Evolutionary conservation across 2,113 vertebrate genomes (phyloP).

Genomic region (Ahaetulla prasina): DNA sequence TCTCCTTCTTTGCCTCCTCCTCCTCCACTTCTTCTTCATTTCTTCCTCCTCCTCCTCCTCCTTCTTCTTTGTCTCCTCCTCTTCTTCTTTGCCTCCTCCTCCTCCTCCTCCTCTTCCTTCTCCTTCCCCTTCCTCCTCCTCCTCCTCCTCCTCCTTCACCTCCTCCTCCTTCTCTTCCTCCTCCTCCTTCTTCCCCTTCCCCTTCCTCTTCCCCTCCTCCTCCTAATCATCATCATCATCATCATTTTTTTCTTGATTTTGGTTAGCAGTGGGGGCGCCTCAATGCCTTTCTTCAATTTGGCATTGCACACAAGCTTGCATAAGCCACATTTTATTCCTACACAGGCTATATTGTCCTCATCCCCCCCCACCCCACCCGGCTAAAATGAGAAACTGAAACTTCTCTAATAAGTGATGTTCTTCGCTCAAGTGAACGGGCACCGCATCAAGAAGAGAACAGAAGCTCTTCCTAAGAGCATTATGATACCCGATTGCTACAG

Average conservation of each 20-base stretch:
- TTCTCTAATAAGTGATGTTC: neutral
- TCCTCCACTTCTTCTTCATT: rapidly evolving
- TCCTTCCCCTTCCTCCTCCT: too few relatives aligned
- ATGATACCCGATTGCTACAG: neutral
- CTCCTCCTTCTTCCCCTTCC: too few relatives aligned
- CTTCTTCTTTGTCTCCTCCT: too few relatives aligned
- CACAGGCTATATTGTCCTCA: conserved; percentile 31
- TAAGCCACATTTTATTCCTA: conserved; percentile 41
- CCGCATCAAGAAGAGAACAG: neutral
- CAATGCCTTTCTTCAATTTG: conserved; percentile 28
- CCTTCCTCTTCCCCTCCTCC: too few relatives aligned
- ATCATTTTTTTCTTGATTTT: neutral
- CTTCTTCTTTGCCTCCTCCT: too few relatives aligned
- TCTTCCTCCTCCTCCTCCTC: too few relatives aligned
- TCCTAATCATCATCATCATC: too few relatives aligned
- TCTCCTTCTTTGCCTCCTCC: rapidly evolving
- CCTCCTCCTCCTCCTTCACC: too few relatives aligned
- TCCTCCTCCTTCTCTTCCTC: too few relatives aligned
- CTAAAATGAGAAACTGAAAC: conserved; percentile 2
- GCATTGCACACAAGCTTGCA: conserved; percentile 35
- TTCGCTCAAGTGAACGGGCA: neutral
- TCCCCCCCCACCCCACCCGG: neutral
- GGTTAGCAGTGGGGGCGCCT: too few relatives aligned
- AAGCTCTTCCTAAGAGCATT: neutral
- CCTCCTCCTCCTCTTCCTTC: too few relatives aligned